phyloP scores from a whole-genome alignment of 2,888 invertebrate species.

The Clitarchus hookeri region DNA sequence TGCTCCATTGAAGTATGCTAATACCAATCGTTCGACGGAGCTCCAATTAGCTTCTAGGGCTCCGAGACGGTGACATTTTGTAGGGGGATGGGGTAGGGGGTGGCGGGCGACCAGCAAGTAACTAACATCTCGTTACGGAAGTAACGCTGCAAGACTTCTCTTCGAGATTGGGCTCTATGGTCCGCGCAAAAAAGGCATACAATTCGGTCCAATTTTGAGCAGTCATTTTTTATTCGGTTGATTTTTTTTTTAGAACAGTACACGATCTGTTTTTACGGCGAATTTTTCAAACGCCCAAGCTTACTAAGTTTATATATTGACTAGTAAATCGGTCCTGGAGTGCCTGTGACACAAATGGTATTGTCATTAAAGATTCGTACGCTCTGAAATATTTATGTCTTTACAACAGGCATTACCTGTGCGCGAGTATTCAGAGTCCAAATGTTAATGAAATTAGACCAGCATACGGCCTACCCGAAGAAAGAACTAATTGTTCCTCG shows the following conservation, averaged over 20 bases:
- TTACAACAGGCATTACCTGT: no score
- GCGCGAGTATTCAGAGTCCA: no score
- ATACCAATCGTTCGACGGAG: constrained; percentile 2
- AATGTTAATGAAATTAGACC: no score
- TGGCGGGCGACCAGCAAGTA: not conserved
- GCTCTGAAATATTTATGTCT: no score
- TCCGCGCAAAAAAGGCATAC: not conserved
- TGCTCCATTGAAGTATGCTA: constrained; percentile 9
- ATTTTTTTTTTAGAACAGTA: not conserved
- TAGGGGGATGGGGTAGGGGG: not conserved
- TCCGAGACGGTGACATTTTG: not conserved
- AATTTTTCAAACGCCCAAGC: not conserved
- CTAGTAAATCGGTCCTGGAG: not conserved
- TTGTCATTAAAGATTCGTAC: no score
- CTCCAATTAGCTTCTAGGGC: constrained; percentile 14
- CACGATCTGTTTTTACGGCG: not conserved
- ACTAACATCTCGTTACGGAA: constrained; percentile 6
- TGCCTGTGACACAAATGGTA: not conserved
- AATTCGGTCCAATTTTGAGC: not conserved
- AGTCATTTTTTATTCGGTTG: not conserved
- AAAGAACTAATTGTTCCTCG: no score
- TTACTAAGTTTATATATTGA: not conserved
- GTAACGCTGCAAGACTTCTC: constrained; percentile 7
- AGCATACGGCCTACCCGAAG: no score
- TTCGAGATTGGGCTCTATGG: not conserved